Evolutionary conservation across 1,140 invertebrate genomes (phyloP), one percentile per base, ranked within the genome.

Genomic region (Lucilia cuprina): DNA sequence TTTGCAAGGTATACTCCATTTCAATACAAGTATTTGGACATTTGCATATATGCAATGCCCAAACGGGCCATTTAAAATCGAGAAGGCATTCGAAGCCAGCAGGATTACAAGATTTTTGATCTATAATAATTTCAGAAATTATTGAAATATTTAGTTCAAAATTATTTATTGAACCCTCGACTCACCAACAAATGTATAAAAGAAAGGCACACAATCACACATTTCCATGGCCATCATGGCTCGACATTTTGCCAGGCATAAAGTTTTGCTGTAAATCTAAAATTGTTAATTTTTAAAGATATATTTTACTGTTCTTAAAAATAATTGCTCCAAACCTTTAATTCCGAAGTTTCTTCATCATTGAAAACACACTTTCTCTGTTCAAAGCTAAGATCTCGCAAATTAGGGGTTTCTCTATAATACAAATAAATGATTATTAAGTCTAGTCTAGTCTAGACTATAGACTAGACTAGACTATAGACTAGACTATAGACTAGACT

Each of bases 51-150:
- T 91, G 88, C 9, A 91, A 35, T 0, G 88, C 90, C 88, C 89
- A 91, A 49, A 90, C 88, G n/a, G 90, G 90, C 90, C 90, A 91
- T 60, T 89, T 90, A 17, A 91, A 90, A 30, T 91, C 89, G 60
- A 90, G 50, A 0, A 91, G 85, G 34, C 90, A 91, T 75, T 90
- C 89, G 47, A 91, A 91, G 8, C 90, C 90, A 30, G 87, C 87
- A 13, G 89, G 89, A 87, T 87, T 89, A 19, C 90, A 91, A 55
- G 86, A 87, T 2, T 87, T 86, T 8, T 89, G 90, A 2, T 88
- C 86, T 86, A 47, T 17, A 19, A 75, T 2, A 49, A 47, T 34
- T 12, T 82, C 5, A 41, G 41, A 41, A 41, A 41, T 41, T 41
- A 41, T 41, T 30, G 25, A 30, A 30, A 30, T 30, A 2, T 30